Base-by-base conservation (phyloP, 2,113 vertebrate genomes). In the Lichenostomus cassidix region DNA sequence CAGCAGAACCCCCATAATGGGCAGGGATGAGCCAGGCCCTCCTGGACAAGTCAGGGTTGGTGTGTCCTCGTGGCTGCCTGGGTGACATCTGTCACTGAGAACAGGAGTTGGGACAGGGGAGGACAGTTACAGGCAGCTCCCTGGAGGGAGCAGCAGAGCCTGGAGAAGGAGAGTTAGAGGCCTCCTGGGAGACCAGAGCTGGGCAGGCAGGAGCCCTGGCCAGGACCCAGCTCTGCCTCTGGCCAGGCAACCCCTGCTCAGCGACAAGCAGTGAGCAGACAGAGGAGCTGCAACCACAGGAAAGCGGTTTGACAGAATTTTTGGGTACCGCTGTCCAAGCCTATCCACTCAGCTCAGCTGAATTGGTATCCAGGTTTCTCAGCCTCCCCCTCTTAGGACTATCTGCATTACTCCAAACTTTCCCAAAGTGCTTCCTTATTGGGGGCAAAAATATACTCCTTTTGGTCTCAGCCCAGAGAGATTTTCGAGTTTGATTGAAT, bases 161-260 rank as follows among this genome's bases (percentile, higher is more conserved):
- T 67, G 80, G 50, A 53, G 86, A 62, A 68, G 68, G 12, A 47
- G n/a, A 24, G 5, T 16, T 15, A 10, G 60, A 77, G 47, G 47
- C 33, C 44, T 83, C 46, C 20, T 0, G 0, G 37, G 63, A 71
- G 56, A 49, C 49, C 58, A 63, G 47, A 60, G 55, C 23, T 73
- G 53, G 50, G 39, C 49, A 67, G 23, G 76, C 69, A 41, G 78
- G 47, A 92, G 33, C 56, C 47, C 52, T 82, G 79, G 55, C 50
- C 0, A 0, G 42, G 17, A 35, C 67, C 17, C 31, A 60, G 78
- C 50, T 55, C 73, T 20, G 49, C 71, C 0, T 0, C 44, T 1
- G 2, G 37, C 35, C 0, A 0, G 41, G 71, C 62, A 79, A 41
- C 21, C 64, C 64, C 50, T 50, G 44, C 56, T 62, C 2, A 0